Percentiles rank a stretch among this genome's conserved stretches.
phyloP scores from a whole-genome alignment of 2,797 vertebrate species.

The Hozukius guyotensis region DNA sequence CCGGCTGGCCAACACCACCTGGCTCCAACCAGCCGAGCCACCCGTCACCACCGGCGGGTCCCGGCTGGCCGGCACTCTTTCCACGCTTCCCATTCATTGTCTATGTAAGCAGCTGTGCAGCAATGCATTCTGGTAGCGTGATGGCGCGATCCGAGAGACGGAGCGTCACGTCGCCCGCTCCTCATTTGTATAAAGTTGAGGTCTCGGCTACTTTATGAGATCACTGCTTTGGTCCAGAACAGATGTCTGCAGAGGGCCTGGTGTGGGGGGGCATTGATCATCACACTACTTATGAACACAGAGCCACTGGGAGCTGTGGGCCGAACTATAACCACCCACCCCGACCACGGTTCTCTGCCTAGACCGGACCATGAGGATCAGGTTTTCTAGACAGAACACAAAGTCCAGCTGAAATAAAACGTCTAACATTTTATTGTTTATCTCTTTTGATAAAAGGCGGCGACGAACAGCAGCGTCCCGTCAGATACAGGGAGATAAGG shows the following conservation, averaged over 20 bases:
- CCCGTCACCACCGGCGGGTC: too few relatives aligned
- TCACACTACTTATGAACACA: not conserved
- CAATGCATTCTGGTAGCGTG: too few relatives aligned
- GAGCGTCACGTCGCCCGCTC: too few relatives aligned
- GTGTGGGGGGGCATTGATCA: not conserved
- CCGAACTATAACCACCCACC: not conserved
- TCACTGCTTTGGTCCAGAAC: not conserved
- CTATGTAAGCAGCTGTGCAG: too few relatives aligned
- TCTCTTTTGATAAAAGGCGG: not conserved
- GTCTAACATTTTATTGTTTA: not conserved
- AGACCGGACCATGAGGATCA: not conserved
- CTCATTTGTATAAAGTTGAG: too few relatives aligned
- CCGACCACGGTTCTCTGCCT: not conserved
- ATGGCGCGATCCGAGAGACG: too few relatives aligned
- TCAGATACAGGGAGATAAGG: not conserved
- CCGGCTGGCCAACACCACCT: too few relatives aligned
- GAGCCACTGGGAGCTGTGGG: not conserved
- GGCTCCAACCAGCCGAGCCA: too few relatives aligned
- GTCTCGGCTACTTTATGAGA: not conserved
- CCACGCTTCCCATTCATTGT: too few relatives aligned
- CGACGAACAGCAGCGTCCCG: constrained; percentile 14
- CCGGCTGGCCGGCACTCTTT: too few relatives aligned
- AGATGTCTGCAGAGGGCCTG: not conserved
- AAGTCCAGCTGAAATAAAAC: not conserved
- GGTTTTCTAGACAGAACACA: not conserved